A percentile compares a stretch with the other conserved stretches of the same genome.
Evolutionary conservation across 2,888 invertebrate species (phyloP).

Genomic region (Drosophila robusta): DNA sequence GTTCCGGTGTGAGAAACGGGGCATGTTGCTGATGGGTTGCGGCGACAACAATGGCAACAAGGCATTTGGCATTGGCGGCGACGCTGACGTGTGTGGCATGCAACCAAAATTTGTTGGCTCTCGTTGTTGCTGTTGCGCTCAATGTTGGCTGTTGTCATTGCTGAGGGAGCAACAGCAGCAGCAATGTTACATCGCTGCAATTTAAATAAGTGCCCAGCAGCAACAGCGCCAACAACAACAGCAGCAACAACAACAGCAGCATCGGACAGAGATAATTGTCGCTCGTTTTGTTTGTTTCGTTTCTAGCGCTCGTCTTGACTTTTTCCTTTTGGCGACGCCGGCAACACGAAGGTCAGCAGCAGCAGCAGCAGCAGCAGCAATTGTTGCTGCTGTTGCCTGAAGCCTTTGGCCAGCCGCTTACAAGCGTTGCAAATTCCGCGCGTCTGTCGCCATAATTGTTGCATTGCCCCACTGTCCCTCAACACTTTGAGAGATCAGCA

Average conservation of each 20-base stretch:
- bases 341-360: slow-evolving; percentile 67
- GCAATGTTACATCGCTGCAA: slow-evolving; percentile 56
- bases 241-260: slow-evolving; percentile 1
- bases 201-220: slow-evolving; percentile 74
- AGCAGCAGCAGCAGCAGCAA: slow-evolving; percentile 55
- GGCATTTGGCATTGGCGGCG: slow-evolving; percentile 14
- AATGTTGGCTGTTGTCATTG: slow-evolving; percentile 35
- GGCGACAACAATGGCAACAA: slow-evolving; percentile 13
- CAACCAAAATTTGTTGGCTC: slow-evolving; percentile 64
- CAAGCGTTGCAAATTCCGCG: slow-evolving; percentile 76
- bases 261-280: slow-evolving; percentile 64
- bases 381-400: slow-evolving; percentile 41
- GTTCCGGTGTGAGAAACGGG: not conserved
- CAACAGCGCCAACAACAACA: slow-evolving; percentile 27
- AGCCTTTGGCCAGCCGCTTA: slow-evolving; percentile 77
- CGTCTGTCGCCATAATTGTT: slow-evolving; percentile 79
- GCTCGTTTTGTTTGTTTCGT: slow-evolving; percentile 55
- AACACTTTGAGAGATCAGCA: slow-evolving; percentile 57
- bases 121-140: slow-evolving; percentile 11
- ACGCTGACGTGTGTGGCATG: slow-evolving; percentile 72
- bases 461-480: slow-evolving; percentile 31
- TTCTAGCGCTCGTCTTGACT: slow-evolving; percentile 64
- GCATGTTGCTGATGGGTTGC: slow-evolving; percentile 23
- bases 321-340: slow-evolving; percentile 63
- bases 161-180: slow-evolving; percentile 34